Base-by-base conservation (phyloP, 2,113 vertebrate species). In the Pristiophorus japonicus region DNA sequence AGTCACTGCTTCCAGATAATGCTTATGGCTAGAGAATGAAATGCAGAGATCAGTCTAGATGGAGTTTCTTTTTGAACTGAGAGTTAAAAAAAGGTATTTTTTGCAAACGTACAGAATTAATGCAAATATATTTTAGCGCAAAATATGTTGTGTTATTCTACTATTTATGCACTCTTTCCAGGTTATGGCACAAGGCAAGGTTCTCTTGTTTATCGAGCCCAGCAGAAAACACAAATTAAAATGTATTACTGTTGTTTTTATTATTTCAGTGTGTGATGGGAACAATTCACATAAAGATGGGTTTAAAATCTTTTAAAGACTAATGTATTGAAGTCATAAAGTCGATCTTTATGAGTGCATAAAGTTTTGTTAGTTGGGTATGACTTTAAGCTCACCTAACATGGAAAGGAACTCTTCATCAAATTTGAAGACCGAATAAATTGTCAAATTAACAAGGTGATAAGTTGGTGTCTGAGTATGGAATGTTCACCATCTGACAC, bases 391-490 rank as follows among this genome's bases (percentile, higher is more conserved):
- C 34, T 70, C 4, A 38, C 66, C 22, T 51, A 70, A 70, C 45
- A 47, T 27, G 42, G 24, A 70, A 45, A 92, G 38, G 45, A 94
- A 67, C 45, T 66, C 11, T 87, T 90, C 63, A 63, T 66, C 34
- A 94, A 94, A 94, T 27, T 94, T 94, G 66, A 47, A 51, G 45
- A 94, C 45, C 42, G 16, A 94, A 94, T 94, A 66, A 94, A 94
- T 67, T 30, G 42, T 47, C 42, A 94, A 94, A 47, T 70, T 70
- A 94, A 94, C 27, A 70, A 70, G 65, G 42, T 59, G 51, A 70
- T 51, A 70, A 51, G 63, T 51, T 70, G 93, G 42, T 66, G 45
- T 24, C 18, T 20, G 24, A 51, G 30, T 63, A 51, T 34, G 14
- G 22, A 70, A 94, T 51, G 93, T 27, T 70, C 45, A 51, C 27